Evolutionary conservation across 2,113 vertebrate species (phyloP).

Genomic region (Meleagris gallopavo): DNA sequence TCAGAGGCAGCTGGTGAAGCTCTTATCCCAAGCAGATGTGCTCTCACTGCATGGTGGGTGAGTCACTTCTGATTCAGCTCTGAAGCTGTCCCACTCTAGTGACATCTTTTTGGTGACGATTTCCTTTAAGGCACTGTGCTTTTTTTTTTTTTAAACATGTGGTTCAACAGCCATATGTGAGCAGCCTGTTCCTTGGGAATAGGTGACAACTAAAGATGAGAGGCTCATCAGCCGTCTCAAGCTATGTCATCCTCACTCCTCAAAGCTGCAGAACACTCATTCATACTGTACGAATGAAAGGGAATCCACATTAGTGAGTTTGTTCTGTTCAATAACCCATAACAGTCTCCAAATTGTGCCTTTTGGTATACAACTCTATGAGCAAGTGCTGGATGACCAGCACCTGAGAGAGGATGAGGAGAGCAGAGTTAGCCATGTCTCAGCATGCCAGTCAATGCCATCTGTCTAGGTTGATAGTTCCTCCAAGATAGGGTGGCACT

Average conservation of each 20-base stretch:
- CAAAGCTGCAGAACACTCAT: neutral
- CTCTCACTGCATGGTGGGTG: rapidly evolving
- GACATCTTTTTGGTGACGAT: neutral
- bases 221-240: neutral
- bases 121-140: neutral
- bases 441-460: neutral
- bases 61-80: slow-evolving; percentile 17
- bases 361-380: neutral
- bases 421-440: neutral
- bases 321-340: neutral
- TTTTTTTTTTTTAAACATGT: neutral
- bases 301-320: neutral
- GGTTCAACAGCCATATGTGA: neutral
- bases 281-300: neutral
- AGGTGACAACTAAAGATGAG: neutral
- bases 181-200: neutral
- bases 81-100: neutral
- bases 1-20: neutral
- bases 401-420: neutral
- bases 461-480: neutral
- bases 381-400: neutral
- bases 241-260: rapidly evolving
- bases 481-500: neutral
- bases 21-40: neutral
- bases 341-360: neutral